These are phyloP conservation scores for Crenichthys baileyi DNA, from an alignment of 2,797 vertebrate species.

Conservation along the genomic window DNA sequence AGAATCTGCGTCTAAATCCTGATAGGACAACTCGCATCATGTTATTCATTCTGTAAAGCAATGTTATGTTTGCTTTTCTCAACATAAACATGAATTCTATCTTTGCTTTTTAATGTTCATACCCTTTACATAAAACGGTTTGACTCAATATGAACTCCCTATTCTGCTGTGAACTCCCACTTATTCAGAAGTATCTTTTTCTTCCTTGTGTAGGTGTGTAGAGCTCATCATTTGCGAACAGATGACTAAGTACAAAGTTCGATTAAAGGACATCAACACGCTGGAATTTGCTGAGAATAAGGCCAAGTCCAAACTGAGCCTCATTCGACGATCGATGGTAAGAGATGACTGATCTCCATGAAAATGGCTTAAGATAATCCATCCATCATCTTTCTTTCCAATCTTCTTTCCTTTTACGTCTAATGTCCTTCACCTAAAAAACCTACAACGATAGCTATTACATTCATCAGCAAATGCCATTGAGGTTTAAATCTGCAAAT, in stretches of 20 bases:
- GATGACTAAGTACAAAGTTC: constrained; percentile 96
- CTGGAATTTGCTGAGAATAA: constrained; percentile 98
- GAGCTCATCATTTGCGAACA: constrained; percentile 95
- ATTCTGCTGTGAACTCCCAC: neutral
- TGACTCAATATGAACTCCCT: too few relatives aligned
- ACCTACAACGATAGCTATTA: constrained; percentile 96
- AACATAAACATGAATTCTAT: too few relatives aligned
- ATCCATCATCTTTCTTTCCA: constrained; percentile 65
- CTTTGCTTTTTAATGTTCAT: neutral
- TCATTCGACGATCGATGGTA: constrained; percentile 96
- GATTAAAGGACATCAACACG: constrained; percentile 96
- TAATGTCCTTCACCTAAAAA: constrained; percentile 88
- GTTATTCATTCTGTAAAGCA: neutral
- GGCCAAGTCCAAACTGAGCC: constrained; percentile 93
- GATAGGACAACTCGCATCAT: neutral
- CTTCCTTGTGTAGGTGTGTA: constrained; percentile 84
- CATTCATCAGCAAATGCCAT: constrained; percentile 93
- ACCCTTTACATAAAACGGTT: neutral
- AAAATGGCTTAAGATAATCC: neutral
- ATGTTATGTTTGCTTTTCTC: neutral
- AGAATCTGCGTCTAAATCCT: neutral
- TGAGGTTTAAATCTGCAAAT: constrained; percentile 24
- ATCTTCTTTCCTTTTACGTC: constrained; percentile 83
- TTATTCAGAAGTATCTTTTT: constrained; percentile 1
- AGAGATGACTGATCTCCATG: constrained; percentile 56